Evolutionary conservation across 2,888 invertebrate genomes (phyloP).

Genomic region (Drosophila prolongata): DNA sequence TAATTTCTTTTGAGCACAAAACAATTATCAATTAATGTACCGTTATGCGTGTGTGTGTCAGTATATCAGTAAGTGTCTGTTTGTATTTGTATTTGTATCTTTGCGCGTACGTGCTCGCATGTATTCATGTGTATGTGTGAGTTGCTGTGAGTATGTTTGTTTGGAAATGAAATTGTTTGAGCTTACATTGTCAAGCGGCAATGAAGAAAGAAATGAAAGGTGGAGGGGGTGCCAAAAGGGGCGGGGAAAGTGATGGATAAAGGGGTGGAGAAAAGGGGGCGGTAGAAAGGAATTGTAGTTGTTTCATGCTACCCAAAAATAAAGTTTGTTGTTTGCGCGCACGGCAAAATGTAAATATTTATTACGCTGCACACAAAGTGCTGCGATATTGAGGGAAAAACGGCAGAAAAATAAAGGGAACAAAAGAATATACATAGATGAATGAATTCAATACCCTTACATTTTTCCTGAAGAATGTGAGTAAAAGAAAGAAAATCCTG

Average conservation of each 20-base stretch:
- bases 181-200: constrained; percentile 52
- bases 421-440: neutral
- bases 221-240: neutral
- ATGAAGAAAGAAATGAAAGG: neutral
- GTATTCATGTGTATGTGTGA: neutral
- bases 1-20: constrained; percentile 78
- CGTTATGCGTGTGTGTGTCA: constrained; percentile 49
- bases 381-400: constrained; percentile 25
- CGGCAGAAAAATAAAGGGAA: neutral
- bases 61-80: constrained; percentile 1
- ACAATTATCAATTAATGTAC: constrained; percentile 79
- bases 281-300: neutral
- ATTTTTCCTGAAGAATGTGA: neutral
- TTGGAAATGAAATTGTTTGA: constrained; percentile 69
- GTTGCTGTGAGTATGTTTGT: constrained; percentile 24
- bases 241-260: neutral
- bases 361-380: constrained; percentile 40
- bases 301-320: constrained; percentile 33
- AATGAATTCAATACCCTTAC: neutral
- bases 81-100: constrained; percentile 17
- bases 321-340: constrained; percentile 54
- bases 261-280: neutral
- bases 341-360: constrained; percentile 58
- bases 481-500: neutral
- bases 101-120: constrained; percentile 24